phyloP scores from a whole-genome alignment of 2,888 invertebrate species.

The Xestoiulus laeticollis region DNA sequence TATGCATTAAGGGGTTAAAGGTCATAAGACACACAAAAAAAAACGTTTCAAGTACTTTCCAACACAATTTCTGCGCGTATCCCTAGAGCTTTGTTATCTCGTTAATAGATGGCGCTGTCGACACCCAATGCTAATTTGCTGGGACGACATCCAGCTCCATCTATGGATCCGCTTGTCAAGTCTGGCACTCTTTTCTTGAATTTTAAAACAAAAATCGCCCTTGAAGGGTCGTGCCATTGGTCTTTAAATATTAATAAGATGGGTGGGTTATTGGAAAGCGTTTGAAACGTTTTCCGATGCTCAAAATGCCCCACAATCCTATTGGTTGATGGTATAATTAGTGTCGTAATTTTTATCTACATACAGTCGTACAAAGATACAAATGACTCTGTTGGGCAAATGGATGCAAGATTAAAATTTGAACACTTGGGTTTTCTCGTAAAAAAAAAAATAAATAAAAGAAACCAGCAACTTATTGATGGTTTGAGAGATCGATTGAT shows the following conservation, averaged over 20 bases:
- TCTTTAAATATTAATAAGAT: slow-evolving; percentile 30
- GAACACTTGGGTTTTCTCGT: background rate
- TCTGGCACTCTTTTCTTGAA: background rate
- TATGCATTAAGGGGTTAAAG: too few species aligned
- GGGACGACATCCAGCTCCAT: background rate
- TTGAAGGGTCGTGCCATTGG: background rate
- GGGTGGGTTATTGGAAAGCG: slow-evolving; percentile 18
- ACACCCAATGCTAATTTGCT: too few species aligned
- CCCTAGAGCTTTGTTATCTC: too few species aligned
- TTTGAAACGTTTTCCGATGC: slow-evolving; percentile 42
- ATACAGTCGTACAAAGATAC: slow-evolving; percentile 22
- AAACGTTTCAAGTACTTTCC: background rate
- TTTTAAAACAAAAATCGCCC: background rate
- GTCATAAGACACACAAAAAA: background rate
- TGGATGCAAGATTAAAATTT: slow-evolving; percentile 30
- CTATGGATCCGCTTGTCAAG: background rate
- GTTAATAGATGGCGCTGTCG: too few species aligned
- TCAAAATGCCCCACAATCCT: background rate
- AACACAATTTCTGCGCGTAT: too few species aligned
- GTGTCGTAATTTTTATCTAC: slow-evolving; percentile 34
- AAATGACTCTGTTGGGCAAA: background rate
- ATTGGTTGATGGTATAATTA: slow-evolving; percentile 28
- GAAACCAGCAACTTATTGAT: background rate
- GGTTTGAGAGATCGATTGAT: slow-evolving; percentile 1
- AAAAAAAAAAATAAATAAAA: background rate